Conservation (phyloP, 2,888 invertebrate species). For the Sialis lutaria region DNA sequence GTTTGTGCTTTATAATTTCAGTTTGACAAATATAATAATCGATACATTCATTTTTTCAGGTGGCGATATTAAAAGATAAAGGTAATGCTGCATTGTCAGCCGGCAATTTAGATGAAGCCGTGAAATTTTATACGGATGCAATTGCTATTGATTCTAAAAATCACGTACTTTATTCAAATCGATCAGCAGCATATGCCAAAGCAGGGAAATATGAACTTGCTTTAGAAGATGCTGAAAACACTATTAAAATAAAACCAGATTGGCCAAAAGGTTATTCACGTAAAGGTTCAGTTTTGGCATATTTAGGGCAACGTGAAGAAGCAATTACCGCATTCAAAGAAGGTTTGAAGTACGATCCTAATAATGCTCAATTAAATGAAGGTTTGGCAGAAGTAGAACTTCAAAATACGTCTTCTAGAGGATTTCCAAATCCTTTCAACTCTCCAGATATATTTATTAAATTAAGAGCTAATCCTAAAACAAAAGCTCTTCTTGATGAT, state of each 20-base stretch:
- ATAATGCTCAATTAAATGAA: slow-evolving; percentile 49
- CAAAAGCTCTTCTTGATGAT: slow-evolving; percentile 52
- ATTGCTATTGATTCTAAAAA: slow-evolving; percentile 62
- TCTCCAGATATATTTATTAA: slow-evolving; percentile 38
- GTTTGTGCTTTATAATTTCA: too few relatives aligned
- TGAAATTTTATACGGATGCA: slow-evolving; percentile 64
- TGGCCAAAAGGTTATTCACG: slow-evolving; percentile 85
- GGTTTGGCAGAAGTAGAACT: slow-evolving; percentile 41
- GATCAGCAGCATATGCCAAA: slow-evolving; percentile 82
- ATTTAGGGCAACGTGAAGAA: slow-evolving; percentile 52
- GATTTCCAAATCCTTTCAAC: slow-evolving; percentile 33
- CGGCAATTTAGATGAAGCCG: slow-evolving; percentile 62
- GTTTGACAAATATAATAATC: too few relatives aligned
- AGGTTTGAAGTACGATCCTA: slow-evolving; percentile 54
- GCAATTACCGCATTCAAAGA: slow-evolving; percentile 60
- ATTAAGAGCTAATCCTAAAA: slow-evolving; percentile 47
- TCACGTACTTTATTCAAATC: slow-evolving; percentile 80
- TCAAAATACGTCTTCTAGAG: slow-evolving; percentile 8
- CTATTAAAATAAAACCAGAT: slow-evolving; percentile 58
- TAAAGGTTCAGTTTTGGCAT: slow-evolving; percentile 72
- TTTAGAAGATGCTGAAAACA: slow-evolving; percentile 70
- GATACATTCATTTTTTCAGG: slow-evolving; percentile 32
- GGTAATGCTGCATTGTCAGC: slow-evolving; percentile 71
- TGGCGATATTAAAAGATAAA: slow-evolving; percentile 64
- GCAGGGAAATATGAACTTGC: slow-evolving; percentile 55